Evolutionary conservation across 2,888 invertebrate genomes (phyloP).

Genomic region (Monopis laevigella): DNA sequence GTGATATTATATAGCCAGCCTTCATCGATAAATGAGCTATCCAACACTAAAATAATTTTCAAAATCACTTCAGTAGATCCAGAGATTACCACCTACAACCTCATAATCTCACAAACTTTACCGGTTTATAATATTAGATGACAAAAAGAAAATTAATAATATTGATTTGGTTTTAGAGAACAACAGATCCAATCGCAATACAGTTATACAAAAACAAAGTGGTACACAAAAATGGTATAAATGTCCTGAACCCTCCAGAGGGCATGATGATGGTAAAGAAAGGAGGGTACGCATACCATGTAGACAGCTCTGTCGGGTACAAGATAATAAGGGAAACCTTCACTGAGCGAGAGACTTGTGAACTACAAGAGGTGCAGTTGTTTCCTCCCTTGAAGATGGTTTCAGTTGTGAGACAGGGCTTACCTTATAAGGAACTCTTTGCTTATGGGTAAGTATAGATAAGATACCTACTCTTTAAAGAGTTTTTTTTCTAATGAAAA

Average conservation of each 20-base stretch:
- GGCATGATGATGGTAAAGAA: conserved; percentile 69
- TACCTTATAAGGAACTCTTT: conserved; percentile 70
- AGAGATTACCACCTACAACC: too few relatives aligned
- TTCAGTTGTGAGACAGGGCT: conserved; percentile 65
- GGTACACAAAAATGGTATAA: conserved; percentile 29
- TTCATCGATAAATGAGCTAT: too few relatives aligned
- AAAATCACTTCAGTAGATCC: too few relatives aligned
- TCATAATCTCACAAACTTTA: too few relatives aligned
- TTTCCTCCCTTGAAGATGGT: conserved; percentile 69
- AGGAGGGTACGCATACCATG: conserved; percentile 76
- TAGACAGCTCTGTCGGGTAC: conserved; percentile 69
- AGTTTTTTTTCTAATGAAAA: too few relatives aligned
- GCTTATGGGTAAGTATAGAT: conserved; percentile 64
- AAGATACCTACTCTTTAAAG: too few relatives aligned
- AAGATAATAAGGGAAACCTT: conserved; percentile 73
- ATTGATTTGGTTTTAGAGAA: conserved; percentile 51
- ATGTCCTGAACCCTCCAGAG: conserved; percentile 60
- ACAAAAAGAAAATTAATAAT: background rate
- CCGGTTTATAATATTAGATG: too few relatives aligned
- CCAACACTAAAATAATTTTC: too few relatives aligned
- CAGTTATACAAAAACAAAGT: conserved; percentile 70
- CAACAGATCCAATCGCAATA: conserved; percentile 69
- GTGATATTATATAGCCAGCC: too few relatives aligned
- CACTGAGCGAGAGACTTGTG: conserved; percentile 73
- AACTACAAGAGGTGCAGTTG: conserved; percentile 70